Conservation (phyloP, 1,140 invertebrate species). For the Hyphantria cunea region DNA sequence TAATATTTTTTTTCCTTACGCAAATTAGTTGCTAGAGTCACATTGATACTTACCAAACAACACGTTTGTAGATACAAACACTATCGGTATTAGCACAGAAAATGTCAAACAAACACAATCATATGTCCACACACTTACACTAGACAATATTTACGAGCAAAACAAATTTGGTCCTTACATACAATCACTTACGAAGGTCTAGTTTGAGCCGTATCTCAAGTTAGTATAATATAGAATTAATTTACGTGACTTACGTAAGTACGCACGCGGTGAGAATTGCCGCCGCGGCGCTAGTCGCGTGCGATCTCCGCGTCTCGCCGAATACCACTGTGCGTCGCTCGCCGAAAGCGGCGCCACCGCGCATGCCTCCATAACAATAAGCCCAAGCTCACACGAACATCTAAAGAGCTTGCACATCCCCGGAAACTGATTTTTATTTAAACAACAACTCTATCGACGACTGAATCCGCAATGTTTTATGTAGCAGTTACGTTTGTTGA, state of each 20-base stretch:
- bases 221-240: slow-evolving; percentile 35
- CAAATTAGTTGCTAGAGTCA: background rate
- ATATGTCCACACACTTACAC: slow-evolving; percentile 32
- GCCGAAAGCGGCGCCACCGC: slow-evolving; percentile 47
- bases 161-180: slow-evolving; percentile 2
- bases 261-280: slow-evolving; percentile 39
- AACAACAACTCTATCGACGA: slow-evolving; percentile 56
- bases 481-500: slow-evolving; percentile 27
- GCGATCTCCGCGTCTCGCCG: slow-evolving; percentile 50
- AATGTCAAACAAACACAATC: slow-evolving; percentile 28
- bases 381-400: slow-evolving; percentile 59
- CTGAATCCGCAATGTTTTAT: slow-evolving; percentile 44
- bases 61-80: slow-evolving; percentile 21
- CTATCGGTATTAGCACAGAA: slow-evolving; percentile 22
- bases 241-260: slow-evolving; percentile 70
- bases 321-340: slow-evolving; percentile 54
- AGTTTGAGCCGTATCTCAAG: slow-evolving; percentile 9
- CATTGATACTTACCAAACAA: slow-evolving; percentile 23
- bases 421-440: slow-evolving; percentile 62
- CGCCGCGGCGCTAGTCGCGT: slow-evolving; percentile 27
- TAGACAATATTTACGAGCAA: slow-evolving; percentile 1
- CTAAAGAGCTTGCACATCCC: slow-evolving; percentile 48
- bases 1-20: no score
- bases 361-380: slow-evolving; percentile 68
- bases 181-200: background rate